Evolutionary conservation across 2,888 invertebrate genomes (phyloP), one percentile per base, ranked within the genome.

Genomic region (Alloplasta piceator): DNA sequence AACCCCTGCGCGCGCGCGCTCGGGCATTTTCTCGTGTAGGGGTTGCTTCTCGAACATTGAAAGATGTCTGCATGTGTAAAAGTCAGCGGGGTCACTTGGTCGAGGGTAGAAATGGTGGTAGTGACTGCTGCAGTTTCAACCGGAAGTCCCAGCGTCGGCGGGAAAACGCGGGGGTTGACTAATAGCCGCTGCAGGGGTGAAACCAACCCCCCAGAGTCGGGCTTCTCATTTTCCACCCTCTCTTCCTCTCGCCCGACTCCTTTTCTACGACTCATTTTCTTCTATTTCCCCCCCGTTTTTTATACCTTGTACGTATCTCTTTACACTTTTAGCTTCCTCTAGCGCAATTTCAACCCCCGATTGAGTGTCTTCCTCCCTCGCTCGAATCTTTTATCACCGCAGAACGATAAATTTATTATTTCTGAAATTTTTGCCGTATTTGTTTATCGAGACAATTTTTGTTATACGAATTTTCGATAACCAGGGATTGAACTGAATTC

Each of bases 171-270:
- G 77, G 80, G 77, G 84, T 84, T 89, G 87, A 90, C 88, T 87
- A 89, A 88, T 89, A 87, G 90, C 84, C 84, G 85, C 83, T 84
- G 80, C 82, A 85, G 87, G 85, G 26, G 26, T 26, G 3, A 3
- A 26, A 26, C 26, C 26, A 26, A 26, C 26, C 26, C 26, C 26
- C 86, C 87, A 85, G 77, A 72, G 77, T 74, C 85, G 83, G 60
- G 81, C 80, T 85, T 82, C 86, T 66, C 85, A 73, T 82, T 83
- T 85, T 85, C 82, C 84, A 82, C 85, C 84, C 82, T 39, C 56
- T 64, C 39, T 58, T 50, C 26, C 48, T 64, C 48, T 70, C 68
- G 26, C 50, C 12, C 48, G 58, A n/a, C 39, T 66, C 67, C 78
- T 67, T 58, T 74, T 80, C 68, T 77, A 46, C 66, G 39, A 56